These are phyloP conservation scores for Acipenser transmontanus DNA, from an alignment of 2,797 vertebrate genomes.

Conservation along the genomic window DNA sequence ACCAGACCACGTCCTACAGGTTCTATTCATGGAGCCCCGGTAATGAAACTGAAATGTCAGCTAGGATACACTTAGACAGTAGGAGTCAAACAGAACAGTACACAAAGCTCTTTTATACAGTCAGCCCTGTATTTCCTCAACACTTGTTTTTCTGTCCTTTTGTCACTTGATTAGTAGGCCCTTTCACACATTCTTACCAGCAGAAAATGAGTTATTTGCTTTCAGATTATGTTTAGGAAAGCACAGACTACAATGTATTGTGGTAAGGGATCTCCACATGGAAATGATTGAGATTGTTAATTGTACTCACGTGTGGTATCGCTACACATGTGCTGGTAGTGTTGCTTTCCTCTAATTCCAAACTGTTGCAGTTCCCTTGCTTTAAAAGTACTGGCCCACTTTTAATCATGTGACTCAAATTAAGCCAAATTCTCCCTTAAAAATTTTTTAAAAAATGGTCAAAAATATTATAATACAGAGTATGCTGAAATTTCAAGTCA, in stretches of 20 bases:
- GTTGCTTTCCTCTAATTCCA: background rate
- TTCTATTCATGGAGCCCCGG: slow-evolving; percentile 63
- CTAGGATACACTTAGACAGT: slow-evolving; percentile 54
- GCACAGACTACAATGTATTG: slow-evolving; percentile 34
- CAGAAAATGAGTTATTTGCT: slow-evolving; percentile 64
- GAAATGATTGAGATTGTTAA: slow-evolving; percentile 17
- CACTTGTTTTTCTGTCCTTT: slow-evolving; percentile 67
- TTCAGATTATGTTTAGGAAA: slow-evolving; percentile 66
- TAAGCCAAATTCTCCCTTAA: too few relatives aligned
- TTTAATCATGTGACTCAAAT: too few relatives aligned
- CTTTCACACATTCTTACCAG: slow-evolving; percentile 67
- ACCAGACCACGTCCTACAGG: slow-evolving; percentile 30
- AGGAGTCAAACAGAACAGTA: slow-evolving; percentile 54
- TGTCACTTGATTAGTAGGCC: slow-evolving; percentile 79
- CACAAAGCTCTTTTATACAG: slow-evolving; percentile 54
- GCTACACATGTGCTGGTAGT: background rate
- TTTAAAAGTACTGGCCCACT: background rate
- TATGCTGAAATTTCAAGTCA: too few relatives aligned
- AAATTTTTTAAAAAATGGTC: background rate
- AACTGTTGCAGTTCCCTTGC: background rate
- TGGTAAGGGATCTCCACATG: slow-evolving; percentile 34
- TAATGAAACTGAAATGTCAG: slow-evolving; percentile 58
- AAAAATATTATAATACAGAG: too few relatives aligned
- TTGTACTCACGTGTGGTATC: slow-evolving; percentile 2
- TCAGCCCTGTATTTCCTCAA: slow-evolving; percentile 51